Conservation (phyloP, 92 coral and sea anemone genomes). For the Parazoanthus darwini region DNA sequence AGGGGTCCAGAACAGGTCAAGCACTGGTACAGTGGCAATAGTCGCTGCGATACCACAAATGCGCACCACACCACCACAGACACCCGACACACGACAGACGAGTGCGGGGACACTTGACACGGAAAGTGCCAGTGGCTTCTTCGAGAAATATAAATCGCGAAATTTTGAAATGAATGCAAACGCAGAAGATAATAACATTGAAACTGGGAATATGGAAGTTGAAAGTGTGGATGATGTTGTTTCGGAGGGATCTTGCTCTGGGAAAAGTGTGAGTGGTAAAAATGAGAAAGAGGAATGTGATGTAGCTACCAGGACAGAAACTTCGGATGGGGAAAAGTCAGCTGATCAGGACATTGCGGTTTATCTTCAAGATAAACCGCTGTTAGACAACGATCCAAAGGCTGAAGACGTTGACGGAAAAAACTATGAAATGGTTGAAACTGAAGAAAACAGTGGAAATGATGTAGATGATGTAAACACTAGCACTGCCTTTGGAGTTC, state of each 20-base stretch:
- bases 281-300: background rate
- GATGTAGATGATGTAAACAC: background rate
- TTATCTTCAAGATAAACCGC: background rate
- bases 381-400: background rate
- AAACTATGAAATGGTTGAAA: background rate
- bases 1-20: slow-evolving; percentile 55
- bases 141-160: slow-evolving; percentile 4
- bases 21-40: slow-evolving; percentile 57
- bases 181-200: slow-evolving; percentile 16
- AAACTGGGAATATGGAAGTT: slow-evolving; percentile 36
- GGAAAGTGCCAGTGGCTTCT: slow-evolving; percentile 22
- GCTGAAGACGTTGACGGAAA: background rate
- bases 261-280: slow-evolving; percentile 39
- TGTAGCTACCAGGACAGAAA: background rate
- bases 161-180: background rate
- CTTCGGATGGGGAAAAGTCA: background rate
- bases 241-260: slow-evolving; percentile 46
- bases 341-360: background rate
- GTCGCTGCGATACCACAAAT: slow-evolving; percentile 42
- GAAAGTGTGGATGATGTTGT: slow-evolving; percentile 54
- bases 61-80: slow-evolving; percentile 40
- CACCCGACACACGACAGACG: slow-evolving; percentile 30
- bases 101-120: slow-evolving; percentile 30
- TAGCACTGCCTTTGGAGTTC: background rate
- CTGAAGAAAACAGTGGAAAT: background rate